Conservation (phyloP, 2,113 vertebrate species). For the Lota lota region DNA sequence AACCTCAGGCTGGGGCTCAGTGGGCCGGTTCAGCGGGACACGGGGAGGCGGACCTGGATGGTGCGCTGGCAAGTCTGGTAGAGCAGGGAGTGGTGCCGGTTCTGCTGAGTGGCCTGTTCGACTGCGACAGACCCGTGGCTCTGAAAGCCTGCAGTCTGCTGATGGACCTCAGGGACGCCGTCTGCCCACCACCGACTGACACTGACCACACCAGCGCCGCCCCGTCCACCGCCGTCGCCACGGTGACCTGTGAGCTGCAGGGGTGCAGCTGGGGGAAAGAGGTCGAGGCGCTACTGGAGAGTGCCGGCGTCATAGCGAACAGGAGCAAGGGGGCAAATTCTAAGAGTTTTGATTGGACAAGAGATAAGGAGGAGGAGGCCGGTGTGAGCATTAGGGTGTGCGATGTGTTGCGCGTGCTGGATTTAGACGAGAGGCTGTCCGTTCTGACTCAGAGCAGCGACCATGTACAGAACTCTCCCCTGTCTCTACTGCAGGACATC, state of each 20-base stretch:
- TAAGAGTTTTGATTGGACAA: background rate
- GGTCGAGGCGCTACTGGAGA: slow-evolving; percentile 40
- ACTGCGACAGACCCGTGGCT: slow-evolving; percentile 87
- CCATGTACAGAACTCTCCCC: slow-evolving; percentile 81
- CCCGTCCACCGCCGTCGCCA: background rate
- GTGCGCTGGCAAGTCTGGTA: slow-evolving; percentile 59
- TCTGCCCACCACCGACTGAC: slow-evolving; percentile 14
- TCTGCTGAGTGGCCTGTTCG: slow-evolving; percentile 77
- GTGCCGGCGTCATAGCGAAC: background rate
- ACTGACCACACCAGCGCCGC: slow-evolving; percentile 14
- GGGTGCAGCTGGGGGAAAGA: slow-evolving; percentile 55
- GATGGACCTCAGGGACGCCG: slow-evolving; percentile 58
- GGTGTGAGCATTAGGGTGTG: slow-evolving; percentile 33
- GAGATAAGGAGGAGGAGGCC: background rate
- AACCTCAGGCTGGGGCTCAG: background rate
- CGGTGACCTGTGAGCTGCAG: slow-evolving; percentile 55
- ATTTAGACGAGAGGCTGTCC: slow-evolving; percentile 72
- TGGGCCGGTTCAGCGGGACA: background rate
- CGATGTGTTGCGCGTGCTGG: slow-evolving; percentile 61
- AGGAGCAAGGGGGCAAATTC: background rate
- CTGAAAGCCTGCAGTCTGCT: slow-evolving; percentile 83
- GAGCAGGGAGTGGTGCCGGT: slow-evolving; percentile 70
- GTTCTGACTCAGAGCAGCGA: slow-evolving; percentile 82
- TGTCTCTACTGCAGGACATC: slow-evolving; percentile 89
- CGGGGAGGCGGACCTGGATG: background rate